These are phyloP conservation scores for cat (Felis catus) DNA, from an alignment of 2,113 vertebrate genomes.

Conservation along the genomic window DNA sequence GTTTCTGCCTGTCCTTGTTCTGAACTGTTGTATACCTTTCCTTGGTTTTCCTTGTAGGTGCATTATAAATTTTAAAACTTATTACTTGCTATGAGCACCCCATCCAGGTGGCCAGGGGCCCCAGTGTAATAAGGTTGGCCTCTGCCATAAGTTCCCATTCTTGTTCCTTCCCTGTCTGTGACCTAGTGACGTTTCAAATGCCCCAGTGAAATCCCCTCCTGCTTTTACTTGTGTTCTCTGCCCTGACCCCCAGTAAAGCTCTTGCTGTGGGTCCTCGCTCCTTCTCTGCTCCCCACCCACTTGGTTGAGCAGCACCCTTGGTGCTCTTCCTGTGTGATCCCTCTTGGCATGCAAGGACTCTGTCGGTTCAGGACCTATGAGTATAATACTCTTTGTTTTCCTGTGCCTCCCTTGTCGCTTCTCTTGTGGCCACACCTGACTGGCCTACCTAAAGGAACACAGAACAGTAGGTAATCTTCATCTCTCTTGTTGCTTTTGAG, in stretches of 20 bases:
- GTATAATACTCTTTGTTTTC: background rate
- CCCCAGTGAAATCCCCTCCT: too few relatives aligned
- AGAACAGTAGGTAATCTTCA: background rate
- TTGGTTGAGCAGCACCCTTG: background rate
- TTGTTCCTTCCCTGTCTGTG: background rate
- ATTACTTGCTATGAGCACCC: background rate
- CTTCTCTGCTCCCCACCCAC: too few relatives aligned
- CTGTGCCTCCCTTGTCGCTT: background rate
- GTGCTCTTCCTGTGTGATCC: background rate
- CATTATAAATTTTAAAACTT: background rate
- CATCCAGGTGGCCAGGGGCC: too few relatives aligned
- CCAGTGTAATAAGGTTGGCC: background rate
- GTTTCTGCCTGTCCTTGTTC: background rate
- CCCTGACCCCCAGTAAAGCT: background rate
- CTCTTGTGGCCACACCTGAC: background rate
- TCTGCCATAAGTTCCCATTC: background rate
- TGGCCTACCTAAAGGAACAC: background rate
- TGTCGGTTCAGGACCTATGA: background rate
- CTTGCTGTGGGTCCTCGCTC: background rate
- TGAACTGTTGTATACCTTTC: background rate
- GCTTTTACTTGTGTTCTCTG: background rate
- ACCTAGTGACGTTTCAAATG: background rate
- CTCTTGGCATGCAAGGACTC: background rate
- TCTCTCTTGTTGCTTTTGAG: background rate
- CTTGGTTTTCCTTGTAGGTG: background rate